Percentiles rank a stretch among this genome's conserved stretches.
These are phyloP conservation scores for Cyphomyrus plagiostoma DNA, from an alignment of 2,113 vertebrate genomes.

Conservation along the genomic window DNA sequence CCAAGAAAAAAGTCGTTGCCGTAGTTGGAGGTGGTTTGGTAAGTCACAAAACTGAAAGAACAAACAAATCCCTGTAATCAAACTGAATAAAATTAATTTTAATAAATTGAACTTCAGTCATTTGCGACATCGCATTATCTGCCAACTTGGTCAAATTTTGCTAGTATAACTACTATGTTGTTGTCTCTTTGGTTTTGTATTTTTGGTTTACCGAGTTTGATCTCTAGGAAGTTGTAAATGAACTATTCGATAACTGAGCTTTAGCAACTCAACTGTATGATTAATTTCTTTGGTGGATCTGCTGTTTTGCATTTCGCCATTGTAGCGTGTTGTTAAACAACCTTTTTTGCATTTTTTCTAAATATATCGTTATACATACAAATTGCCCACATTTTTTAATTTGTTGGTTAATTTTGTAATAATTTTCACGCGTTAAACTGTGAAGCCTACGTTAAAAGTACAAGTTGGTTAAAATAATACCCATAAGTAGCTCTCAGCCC, in stretches of 20 bases:
- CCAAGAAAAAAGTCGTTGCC: constrained; percentile 45
- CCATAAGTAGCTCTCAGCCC: background rate
- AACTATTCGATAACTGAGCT: background rate
- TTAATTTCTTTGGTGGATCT: background rate
- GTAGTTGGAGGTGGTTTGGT: constrained; percentile 56
- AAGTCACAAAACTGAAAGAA: constrained; percentile 33
- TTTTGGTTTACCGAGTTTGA: background rate
- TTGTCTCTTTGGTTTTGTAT: background rate
- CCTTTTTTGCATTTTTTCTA: background rate
- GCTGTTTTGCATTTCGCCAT: background rate
- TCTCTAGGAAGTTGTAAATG: background rate
- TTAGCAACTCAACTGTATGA: background rate
- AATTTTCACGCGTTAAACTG: background rate
- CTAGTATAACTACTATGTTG: background rate
- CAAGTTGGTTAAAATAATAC: background rate
- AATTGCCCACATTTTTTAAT: background rate
- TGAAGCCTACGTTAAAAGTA: background rate
- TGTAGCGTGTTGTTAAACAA: background rate
- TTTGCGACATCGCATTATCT: background rate
- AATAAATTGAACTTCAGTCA: background rate
- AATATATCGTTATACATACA: background rate
- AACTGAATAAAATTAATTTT: background rate
- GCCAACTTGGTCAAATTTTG: background rate
- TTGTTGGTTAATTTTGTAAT: background rate
- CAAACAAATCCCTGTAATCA: background rate